A percentile compares a stretch with the other conserved stretches of the same genome.
Evolutionary conservation across 2,888 invertebrate species (phyloP).

Genomic region (Drosophila melanosoma): DNA sequence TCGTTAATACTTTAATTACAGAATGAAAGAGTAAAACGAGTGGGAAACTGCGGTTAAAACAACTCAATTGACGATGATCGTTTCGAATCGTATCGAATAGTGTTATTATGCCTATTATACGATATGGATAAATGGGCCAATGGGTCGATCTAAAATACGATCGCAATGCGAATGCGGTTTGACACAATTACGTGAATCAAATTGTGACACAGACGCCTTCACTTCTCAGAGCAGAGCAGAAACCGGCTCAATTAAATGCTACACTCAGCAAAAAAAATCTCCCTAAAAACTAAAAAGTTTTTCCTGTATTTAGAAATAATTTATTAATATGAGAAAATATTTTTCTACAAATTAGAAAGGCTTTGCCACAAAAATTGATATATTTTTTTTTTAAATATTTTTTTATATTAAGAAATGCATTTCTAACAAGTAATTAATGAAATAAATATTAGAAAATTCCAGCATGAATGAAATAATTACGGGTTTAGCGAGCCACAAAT

Average conservation of each 20-base stretch:
- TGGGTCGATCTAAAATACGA: conserved; percentile 44
- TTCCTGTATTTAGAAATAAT: neutral
- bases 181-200: conserved; percentile 59
- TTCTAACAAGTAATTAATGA: neutral
- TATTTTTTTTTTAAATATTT: too few relatives aligned
- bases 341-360: neutral
- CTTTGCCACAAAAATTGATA: too few relatives aligned
- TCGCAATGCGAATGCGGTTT: conserved; percentile 40
- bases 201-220: conserved; percentile 51
- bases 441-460: neutral
- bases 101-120: conserved; percentile 36
- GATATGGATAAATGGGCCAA: conserved; percentile 62
- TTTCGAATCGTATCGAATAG: conserved; percentile 14
- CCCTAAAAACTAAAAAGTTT: neutral
- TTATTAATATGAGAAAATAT: neutral
- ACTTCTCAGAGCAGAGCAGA: conserved; percentile 10
- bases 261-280: neutral
- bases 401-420: too few relatives aligned
- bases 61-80: conserved; percentile 27
- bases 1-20: neutral
- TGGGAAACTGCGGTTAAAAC: conserved; percentile 62
- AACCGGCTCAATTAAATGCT: conserved; percentile 63
- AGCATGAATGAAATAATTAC: neutral
- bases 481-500: neutral
- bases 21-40: conserved; percentile 31